Evolutionary conservation across 2,797 vertebrate genomes (phyloP).

Genomic region (Nannoperca obscura): DNA sequence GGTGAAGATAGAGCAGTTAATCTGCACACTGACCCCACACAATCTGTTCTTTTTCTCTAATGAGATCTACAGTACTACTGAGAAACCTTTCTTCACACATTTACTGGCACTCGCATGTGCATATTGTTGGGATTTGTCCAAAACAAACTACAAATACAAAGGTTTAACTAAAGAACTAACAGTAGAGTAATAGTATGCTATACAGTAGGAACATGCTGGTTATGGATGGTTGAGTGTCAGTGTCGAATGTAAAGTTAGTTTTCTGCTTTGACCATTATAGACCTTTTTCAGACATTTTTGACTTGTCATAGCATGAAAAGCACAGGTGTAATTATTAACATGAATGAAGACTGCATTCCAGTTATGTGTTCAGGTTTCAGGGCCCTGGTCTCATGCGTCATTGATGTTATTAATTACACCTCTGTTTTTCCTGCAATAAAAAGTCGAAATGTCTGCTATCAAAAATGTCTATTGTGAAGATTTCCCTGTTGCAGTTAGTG

Average conservation of each 20-base stretch:
- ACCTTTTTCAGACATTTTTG: constrained; percentile 3
- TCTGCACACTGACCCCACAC: constrained; percentile 1
- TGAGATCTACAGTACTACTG: constrained; percentile 12
- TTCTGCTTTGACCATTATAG: background rate
- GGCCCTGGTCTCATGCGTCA: background rate
- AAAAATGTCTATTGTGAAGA: background rate
- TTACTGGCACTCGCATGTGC: background rate
- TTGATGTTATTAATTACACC: background rate
- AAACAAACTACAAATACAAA: constrained; percentile 15
- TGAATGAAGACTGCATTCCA: background rate
- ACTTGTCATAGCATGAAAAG: background rate
- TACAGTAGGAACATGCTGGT: background rate
- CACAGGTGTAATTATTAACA: background rate
- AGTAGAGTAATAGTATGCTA: background rate
- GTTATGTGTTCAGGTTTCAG: constrained; percentile 4
- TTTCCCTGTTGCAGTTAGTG: background rate
- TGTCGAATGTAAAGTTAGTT: background rate
- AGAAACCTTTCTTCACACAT: constrained; percentile 42
- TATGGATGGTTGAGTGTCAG: background rate
- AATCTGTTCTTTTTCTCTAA: constrained; percentile 24
- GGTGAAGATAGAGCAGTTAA: background rate
- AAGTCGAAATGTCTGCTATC: background rate
- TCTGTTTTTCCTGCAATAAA: background rate
- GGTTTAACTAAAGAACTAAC: background rate
- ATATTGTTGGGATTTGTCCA: constrained; percentile 24